phyloP scores from a whole-genome alignment of 2,113 vertebrate genomes.

The Anoplopoma fimbria region DNA sequence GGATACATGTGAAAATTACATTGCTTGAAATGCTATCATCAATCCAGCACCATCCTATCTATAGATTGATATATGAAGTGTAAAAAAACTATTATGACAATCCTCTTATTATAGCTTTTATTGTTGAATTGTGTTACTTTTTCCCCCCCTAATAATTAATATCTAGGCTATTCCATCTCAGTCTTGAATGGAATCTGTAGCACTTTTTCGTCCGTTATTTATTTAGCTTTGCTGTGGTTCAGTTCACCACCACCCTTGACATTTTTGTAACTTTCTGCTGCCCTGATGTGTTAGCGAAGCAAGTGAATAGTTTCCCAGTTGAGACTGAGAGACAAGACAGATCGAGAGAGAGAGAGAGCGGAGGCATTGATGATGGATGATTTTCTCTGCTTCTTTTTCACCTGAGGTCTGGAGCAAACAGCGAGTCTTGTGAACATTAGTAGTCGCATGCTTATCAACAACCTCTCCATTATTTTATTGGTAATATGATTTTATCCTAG shows the following conservation, averaged over 20 bases:
- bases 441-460: slow-evolving; percentile 82
- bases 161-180: slow-evolving; percentile 57
- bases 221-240: slow-evolving; percentile 76
- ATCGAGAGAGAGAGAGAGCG: neutral
- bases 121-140: slow-evolving; percentile 67
- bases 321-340: neutral
- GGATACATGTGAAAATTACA: slow-evolving; percentile 65
- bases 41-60: slow-evolving; percentile 68
- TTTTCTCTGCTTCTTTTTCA: slow-evolving; percentile 49
- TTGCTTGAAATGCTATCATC: slow-evolving; percentile 67
- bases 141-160: slow-evolving; percentile 54
- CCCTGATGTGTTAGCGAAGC: slow-evolving; percentile 54
- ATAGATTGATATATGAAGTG: slow-evolving; percentile 71
- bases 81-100: slow-evolving; percentile 76
- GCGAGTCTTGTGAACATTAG: slow-evolving; percentile 77
- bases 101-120: slow-evolving; percentile 74
- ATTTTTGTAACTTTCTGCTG: slow-evolving; percentile 51
- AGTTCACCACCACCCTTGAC: slow-evolving; percentile 49
- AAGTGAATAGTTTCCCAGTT: slow-evolving; percentile 54
- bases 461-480: slow-evolving; percentile 64
- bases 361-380: slow-evolving; percentile 1
- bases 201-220: slow-evolving; percentile 78
- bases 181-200: slow-evolving; percentile 69
- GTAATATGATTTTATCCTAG: slow-evolving; percentile 76
- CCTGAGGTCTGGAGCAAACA: slow-evolving; percentile 53